Base-by-base conservation (phyloP, 2,113 vertebrate genomes). In the Sapayoa aenigma region DNA sequence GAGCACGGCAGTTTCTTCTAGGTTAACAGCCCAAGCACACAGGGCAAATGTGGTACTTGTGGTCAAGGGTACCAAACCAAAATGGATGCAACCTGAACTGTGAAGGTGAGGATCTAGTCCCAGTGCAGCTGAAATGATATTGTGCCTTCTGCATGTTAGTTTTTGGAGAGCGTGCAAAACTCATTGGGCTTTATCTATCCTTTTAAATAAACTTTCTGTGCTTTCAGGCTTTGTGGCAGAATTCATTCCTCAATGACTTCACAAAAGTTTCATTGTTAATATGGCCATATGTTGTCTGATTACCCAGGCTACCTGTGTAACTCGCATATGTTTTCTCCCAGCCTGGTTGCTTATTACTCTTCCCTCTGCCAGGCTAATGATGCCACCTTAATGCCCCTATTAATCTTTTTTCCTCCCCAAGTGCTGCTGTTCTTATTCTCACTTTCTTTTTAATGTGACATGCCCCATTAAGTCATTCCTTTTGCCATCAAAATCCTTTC, bases 231-330 rank as follows among this genome's bases (percentile, higher is more conserved):
- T 33, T 87, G 55, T 85, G 75, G 65, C 44, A 90, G 81, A 68
- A 84, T 58, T 67, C 12, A 66, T 82, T 90, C 56, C 44, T 87
- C 39, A 62, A 1, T 87, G 81, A 77, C 23, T 76, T 49, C 23
- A 12, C 30, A 31, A 62, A 86, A 78, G 81, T 56, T 71, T 65
- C 33, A 6, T 81, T 94, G 39, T 72, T 49, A 37, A 83, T 41
- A 44, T 85, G 50, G 28, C 75, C 85, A 92, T 94, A 76, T 83
- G 85, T 47, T 85, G 87, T 82, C 78, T 96, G 92, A 56, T 92
- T 69, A 92, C 62, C 62, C 82, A 73, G 55, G 58, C 85, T 94
- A 73, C 63, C 58, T 65, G 4, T 35, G 73, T 14, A 82, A 89
- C 25, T 96, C 62, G 67, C 55, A 44, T 18, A 33, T 92, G 75